Conservation (phyloP, 2,797 vertebrate species). For the Stomatorhinus walkeri region DNA sequence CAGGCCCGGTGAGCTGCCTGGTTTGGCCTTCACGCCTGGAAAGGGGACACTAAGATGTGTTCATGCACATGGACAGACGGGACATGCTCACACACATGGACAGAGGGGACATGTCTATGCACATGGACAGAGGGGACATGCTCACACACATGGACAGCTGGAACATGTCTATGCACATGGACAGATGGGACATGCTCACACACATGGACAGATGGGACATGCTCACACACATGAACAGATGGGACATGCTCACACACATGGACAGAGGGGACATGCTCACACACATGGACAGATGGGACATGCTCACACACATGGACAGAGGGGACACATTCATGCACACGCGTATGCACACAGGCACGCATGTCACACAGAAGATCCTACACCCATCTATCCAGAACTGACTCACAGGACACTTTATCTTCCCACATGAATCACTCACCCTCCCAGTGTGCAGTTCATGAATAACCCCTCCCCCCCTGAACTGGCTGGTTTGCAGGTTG, state of each 20-base stretch:
- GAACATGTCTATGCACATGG: not conserved
- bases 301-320: no score
- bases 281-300: no score
- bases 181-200: not conserved
- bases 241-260: not conserved
- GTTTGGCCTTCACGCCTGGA: constrained; percentile 70
- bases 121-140: no score
- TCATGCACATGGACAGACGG: not conserved
- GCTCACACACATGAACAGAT: not conserved
- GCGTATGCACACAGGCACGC: not conserved
- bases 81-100: not conserved
- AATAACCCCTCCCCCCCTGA: not conserved
- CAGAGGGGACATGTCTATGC: no score
- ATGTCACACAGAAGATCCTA: not conserved
- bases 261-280: not conserved
- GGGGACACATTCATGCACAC: not conserved
- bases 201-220: no score
- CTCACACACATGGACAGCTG: no score
- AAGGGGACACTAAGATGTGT: not conserved
- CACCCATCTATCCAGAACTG: not conserved
- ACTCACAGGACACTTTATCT: not conserved
- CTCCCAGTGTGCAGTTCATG: not conserved
- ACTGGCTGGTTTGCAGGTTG: constrained; percentile 21
- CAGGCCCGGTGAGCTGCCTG: constrained; percentile 66
- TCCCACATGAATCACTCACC: not conserved